Conservation (phyloP, 2,888 invertebrate species). For the Tetropium fuscum region DNA sequence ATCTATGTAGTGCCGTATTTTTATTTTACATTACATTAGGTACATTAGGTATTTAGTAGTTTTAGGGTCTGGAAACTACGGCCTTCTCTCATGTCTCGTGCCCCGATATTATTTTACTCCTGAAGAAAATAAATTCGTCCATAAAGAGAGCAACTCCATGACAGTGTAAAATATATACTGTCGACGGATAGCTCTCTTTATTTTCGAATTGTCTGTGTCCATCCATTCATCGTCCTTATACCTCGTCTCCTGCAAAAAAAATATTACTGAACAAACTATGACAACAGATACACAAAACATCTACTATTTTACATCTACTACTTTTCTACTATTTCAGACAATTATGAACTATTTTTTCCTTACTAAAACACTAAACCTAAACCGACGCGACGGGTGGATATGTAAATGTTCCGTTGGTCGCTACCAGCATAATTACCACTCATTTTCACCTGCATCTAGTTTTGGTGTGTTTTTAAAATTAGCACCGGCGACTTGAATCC, state of each 20-base stretch:
- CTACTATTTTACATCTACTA: too few relatives aligned
- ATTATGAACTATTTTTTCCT: too few relatives aligned
- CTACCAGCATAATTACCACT: conserved; percentile 57
- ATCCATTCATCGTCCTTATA: not conserved
- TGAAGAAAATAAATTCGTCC: conserved; percentile 73
- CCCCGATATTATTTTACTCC: too few relatives aligned
- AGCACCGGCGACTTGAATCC: too few relatives aligned
- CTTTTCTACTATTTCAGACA: too few relatives aligned
- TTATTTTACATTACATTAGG: too few relatives aligned
- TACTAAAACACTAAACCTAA: conserved; percentile 1
- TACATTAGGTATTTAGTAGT: too few relatives aligned
- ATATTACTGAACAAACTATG: too few relatives aligned
- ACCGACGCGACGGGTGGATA: conserved; percentile 19
- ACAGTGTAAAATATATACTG: conserved; percentile 97
- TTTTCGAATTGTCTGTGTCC: conserved; percentile 80
- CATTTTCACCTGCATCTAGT: conserved; percentile 57
- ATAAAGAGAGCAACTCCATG: conserved; percentile 99
- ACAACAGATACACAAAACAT: too few relatives aligned
- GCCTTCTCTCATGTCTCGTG: too few relatives aligned
- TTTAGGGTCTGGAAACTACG: too few relatives aligned
- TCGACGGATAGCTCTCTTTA: conserved; percentile 99
- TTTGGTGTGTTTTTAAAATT: conserved; percentile 52
- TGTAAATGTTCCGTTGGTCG: conserved; percentile 37
- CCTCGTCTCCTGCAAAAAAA: not conserved
- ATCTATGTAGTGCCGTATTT: too few relatives aligned